Evolutionary conservation across 2,888 invertebrate species (phyloP).

Genomic region (Eudasyphora cyanicolor): DNA sequence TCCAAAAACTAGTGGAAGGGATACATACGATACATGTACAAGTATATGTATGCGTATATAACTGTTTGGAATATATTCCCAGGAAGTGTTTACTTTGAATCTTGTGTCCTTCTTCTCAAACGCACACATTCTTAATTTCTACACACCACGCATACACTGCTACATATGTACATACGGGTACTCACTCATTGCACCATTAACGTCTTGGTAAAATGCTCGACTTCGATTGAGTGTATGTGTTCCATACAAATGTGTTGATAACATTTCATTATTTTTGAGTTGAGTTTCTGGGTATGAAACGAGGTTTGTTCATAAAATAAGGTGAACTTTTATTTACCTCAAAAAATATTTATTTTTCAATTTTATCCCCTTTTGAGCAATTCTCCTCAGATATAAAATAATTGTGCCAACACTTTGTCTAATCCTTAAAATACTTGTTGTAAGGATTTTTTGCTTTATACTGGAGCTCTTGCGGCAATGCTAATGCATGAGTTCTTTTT

Average conservation of each 20-base stretch:
- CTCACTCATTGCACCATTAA: constrained; percentile 48
- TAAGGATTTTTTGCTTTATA: no score
- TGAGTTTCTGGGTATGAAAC: background rate
- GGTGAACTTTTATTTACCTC: background rate
- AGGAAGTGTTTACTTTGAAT: constrained; percentile 58
- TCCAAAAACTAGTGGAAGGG: background rate
- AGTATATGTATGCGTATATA: constrained; percentile 51
- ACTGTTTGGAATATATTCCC: constrained; percentile 51
- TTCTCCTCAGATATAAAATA: no score
- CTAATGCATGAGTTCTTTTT: no score
- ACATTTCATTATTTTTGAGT: constrained; percentile 24
- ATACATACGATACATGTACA: background rate
- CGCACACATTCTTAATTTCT: background rate
- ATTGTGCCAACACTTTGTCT: no score
- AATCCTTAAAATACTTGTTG: no score
- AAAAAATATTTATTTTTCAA: no score
- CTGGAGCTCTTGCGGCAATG: no score
- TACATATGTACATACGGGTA: no score
- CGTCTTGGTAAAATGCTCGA: constrained; percentile 36
- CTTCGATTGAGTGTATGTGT: background rate
- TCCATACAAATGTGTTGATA: constrained; percentile 12
- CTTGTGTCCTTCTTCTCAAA: constrained; percentile 46
- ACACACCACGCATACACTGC: constrained; percentile 4
- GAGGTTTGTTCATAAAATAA: background rate
- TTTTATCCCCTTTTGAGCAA: no score